Base-by-base conservation (phyloP, 1,140 invertebrate species). In the Sogatella furcifera region DNA sequence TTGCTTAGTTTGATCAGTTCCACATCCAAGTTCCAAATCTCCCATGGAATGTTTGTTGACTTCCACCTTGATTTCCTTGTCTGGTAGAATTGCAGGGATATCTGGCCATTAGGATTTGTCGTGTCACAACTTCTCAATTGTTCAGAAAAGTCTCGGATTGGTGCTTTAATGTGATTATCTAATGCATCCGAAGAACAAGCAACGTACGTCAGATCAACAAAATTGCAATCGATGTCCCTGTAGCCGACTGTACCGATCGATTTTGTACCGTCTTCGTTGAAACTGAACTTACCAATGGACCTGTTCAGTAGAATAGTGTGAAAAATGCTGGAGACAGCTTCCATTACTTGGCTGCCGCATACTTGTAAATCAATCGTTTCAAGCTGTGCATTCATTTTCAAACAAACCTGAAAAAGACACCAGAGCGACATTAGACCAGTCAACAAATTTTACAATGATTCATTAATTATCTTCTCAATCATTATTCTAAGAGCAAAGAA, bases 151-250 rank as follows among this genome's bases (percentile, higher is more conserved):
- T 42, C 60, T 2, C 53, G 56, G 6, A 61, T 55, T 44, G 55
- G 44, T 10, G 34, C 17, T 41, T 44, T 57, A n/a, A 61, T 42
- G 11, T 52, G 41, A 9, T 44, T 9, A 21, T 61, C 60, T 21
- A 61, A 31, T 2, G 5, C 24, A 19, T 41, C 21, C 11, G 61
- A 62, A 24, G 61, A 62, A 54, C 61, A 62, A n/a, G 57, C 43
- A 73, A 84, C 94, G 74, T 98, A 98, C 22, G 94, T 97, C 68
- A 97, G 89, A 75, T 97, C 94, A 64, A 98, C 90, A 72, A 95
- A 97, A 76, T 97, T 91, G 77, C 95, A 98, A 71, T 95, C 90
- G 8, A 97, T 89, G 76, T 98, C 95, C 65, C 90, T 88, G 69
- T 94, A 94, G 52, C 94, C 94, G 19, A 98, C 82, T 1, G 92